phyloP scores from a whole-genome alignment of 2,888 invertebrate species.

The Achlya flavicornis region DNA sequence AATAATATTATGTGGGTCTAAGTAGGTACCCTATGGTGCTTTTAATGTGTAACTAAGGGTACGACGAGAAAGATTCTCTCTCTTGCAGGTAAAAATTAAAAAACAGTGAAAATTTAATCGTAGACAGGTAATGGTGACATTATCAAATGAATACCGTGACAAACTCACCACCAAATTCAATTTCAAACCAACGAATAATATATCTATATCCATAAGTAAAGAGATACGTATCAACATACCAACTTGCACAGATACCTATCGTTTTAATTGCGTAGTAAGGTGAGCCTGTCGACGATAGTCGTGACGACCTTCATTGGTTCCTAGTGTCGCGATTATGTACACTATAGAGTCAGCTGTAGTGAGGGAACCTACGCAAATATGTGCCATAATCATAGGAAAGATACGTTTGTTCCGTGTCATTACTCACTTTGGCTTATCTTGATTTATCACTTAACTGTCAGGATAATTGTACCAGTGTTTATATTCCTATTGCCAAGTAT shows the following conservation, averaged over 20 bases:
- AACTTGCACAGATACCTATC: not conserved
- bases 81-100: no score
- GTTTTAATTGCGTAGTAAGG: slow-evolving; percentile 14
- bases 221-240: not conserved
- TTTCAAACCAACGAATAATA: not conserved
- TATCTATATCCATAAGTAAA: not conserved
- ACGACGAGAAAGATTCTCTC: no score
- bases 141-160: not conserved
- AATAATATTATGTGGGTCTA: not conserved
- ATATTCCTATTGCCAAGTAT: no score
- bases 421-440: not conserved
- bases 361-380: slow-evolving; percentile 4
- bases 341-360: not conserved
- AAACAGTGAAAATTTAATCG: no score
- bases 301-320: slow-evolving; percentile 13
- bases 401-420: not conserved
- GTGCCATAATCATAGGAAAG: not conserved
- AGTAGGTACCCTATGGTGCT: not conserved
- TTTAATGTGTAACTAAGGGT: not conserved
- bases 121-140: no score
- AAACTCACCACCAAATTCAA: not conserved
- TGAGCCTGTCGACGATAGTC: slow-evolving; percentile 10
- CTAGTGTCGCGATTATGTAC: not conserved
- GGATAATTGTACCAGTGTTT: not conserved
- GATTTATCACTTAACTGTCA: not conserved